phyloP scores from a whole-genome alignment of 2,797 vertebrate genomes.

The Emydoidea blandingii region DNA sequence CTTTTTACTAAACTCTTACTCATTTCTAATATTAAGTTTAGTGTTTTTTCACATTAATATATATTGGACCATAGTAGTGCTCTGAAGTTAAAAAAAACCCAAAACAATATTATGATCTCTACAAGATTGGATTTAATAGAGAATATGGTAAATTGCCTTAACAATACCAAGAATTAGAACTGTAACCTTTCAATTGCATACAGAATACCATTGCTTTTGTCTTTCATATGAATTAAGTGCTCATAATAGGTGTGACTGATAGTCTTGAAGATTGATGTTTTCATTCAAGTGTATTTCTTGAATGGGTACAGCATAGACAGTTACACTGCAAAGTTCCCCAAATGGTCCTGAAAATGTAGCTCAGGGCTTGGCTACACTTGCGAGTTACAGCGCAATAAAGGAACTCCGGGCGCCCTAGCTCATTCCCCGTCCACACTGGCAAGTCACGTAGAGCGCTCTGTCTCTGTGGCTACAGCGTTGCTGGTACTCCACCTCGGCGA shows the following conservation, averaged over 20 bases:
- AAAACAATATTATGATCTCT: not conserved
- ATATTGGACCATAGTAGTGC: not conserved
- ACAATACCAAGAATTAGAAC: not conserved
- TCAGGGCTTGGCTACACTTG: too few species aligned
- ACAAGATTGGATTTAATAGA: not conserved
- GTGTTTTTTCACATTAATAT: not conserved
- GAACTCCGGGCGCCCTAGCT: too few species aligned
- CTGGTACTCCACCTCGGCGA: too few species aligned
- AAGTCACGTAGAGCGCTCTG: too few species aligned
- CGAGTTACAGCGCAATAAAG: too few species aligned
- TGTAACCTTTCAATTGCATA: not conserved
- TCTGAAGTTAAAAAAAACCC: not conserved
- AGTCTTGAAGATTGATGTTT: not conserved
- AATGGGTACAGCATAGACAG: not conserved
- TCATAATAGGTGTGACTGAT: not conserved
- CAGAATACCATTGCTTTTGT: not conserved
- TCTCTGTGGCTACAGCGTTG: too few species aligned
- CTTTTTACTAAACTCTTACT: not conserved
- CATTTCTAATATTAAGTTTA: not conserved
- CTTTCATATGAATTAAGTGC: not conserved
- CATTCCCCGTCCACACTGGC: too few species aligned
- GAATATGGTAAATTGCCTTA: not conserved
- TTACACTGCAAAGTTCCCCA: not conserved
- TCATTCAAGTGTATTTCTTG: too few species aligned
- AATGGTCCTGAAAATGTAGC: not conserved